Percentiles rank a stretch among this genome's conserved stretches.
Evolutionary conservation across 2,113 vertebrate species (phyloP).

Genomic region (Hippocampus abdominalis): DNA sequence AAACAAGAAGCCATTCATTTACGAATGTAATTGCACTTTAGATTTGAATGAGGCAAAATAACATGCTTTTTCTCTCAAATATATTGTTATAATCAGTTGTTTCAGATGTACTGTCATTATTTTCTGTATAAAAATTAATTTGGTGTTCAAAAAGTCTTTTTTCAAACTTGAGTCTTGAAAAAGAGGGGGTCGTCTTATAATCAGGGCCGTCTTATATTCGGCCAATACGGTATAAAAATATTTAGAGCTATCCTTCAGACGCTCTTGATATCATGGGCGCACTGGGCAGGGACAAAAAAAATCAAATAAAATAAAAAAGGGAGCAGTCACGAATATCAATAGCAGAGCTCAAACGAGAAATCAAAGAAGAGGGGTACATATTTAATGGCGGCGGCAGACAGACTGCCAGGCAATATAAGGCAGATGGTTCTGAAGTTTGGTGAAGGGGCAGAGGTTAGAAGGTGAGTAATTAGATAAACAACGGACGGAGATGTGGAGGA

Average conservation of each 20-base stretch:
- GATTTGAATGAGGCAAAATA: too few relatives aligned
- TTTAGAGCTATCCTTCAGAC: neutral
- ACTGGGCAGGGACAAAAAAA: slow-evolving; percentile 16
- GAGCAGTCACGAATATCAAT: slow-evolving; percentile 16
- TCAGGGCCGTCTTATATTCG: too few relatives aligned
- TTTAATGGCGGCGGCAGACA: slow-evolving; percentile 3
- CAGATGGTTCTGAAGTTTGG: slow-evolving; percentile 30
- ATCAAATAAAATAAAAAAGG: slow-evolving; percentile 12
- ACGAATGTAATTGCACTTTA: too few relatives aligned
- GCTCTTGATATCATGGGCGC: neutral
- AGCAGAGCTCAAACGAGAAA: slow-evolving; percentile 6
- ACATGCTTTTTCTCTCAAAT: too few relatives aligned
- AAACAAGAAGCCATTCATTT: too few relatives aligned
- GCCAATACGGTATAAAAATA: too few relatives aligned
- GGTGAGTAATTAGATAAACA: slow-evolving; percentile 62
- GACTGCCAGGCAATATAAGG: slow-evolving; percentile 15
- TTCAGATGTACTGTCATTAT: too few relatives aligned
- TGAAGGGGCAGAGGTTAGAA: slow-evolving; percentile 27
- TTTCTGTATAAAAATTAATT: too few relatives aligned
- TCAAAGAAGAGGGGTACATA: slow-evolving; percentile 1
- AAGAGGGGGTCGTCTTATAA: too few relatives aligned
- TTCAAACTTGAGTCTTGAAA: too few relatives aligned
- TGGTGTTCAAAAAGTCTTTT: too few relatives aligned
- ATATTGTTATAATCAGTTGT: too few relatives aligned
- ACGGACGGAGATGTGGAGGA: slow-evolving; percentile 61